A percentile compares a stretch with the other conserved stretches of the same genome.
phyloP scores from a whole-genome alignment of 2,797 vertebrate genomes.

The Myotis daubentonii region DNA sequence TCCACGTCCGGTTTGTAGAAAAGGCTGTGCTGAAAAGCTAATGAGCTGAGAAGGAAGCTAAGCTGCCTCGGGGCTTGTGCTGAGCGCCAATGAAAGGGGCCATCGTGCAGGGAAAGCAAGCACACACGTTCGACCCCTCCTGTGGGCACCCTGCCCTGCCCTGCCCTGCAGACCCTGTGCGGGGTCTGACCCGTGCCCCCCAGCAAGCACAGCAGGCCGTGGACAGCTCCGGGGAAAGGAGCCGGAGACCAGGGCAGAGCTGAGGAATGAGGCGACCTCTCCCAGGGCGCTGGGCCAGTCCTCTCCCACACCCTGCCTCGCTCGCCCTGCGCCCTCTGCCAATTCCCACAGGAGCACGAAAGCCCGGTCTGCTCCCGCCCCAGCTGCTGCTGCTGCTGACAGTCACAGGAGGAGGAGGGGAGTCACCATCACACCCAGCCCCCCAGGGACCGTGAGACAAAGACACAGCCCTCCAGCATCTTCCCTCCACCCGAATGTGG shows the following conservation, averaged over 20 bases:
- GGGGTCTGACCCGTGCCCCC: neutral
- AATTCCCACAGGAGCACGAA: neutral
- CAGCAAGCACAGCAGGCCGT: neutral
- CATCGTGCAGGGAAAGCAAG: fast-evolving
- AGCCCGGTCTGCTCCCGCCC: fast-evolving
- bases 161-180: neutral
- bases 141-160: neutral
- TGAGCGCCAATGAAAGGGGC: neutral
- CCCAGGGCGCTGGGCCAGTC: too few relatives aligned
- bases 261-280: fast-evolving
- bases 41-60: neutral
- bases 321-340: fast-evolving
- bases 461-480: neutral
- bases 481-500: neutral
- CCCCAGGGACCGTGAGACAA: neutral
- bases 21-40: neutral
- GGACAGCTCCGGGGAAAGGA: neutral
- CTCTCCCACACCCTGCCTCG: fast-evolving
- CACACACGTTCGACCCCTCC: fast-evolving
- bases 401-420: neutral
- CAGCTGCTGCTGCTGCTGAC: neutral
- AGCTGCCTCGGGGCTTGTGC: neutral
- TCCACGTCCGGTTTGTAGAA: neutral
- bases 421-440: neutral
- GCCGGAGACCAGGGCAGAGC: fast-evolving